phyloP scores from a whole-genome alignment of 2,113 vertebrate genomes.

The Corythoichthys haematopterus region DNA sequence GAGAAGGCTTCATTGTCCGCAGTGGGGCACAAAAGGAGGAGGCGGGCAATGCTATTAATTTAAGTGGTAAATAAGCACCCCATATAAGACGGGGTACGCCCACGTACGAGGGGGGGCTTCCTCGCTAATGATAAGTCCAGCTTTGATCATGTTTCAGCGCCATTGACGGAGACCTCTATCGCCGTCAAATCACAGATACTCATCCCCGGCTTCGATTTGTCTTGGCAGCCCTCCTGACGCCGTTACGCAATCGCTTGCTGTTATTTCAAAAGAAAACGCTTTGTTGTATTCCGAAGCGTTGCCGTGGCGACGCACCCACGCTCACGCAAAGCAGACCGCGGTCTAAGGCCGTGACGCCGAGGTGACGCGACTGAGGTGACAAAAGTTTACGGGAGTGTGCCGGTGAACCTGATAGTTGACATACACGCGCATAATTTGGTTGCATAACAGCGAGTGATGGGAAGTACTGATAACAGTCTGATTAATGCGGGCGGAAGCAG shows the following conservation, averaged over 20 bases:
- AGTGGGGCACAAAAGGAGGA: slow-evolving; percentile 58
- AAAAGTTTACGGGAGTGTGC: background rate
- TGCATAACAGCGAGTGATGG: slow-evolving; percentile 1
- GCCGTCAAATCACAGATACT: too few relatives aligned
- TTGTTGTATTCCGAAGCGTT: slow-evolving; percentile 62
- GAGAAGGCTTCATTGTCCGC: slow-evolving; percentile 64
- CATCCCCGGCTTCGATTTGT: slow-evolving; percentile 10
- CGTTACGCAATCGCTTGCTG: slow-evolving; percentile 62
- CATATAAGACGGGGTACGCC: slow-evolving; percentile 43
- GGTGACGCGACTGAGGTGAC: background rate
- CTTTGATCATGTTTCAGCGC: too few relatives aligned
- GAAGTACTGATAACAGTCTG: background rate
- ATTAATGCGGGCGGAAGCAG: background rate
- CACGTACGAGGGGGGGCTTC: slow-evolving; percentile 48
- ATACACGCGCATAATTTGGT: background rate
- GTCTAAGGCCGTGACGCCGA: background rate
- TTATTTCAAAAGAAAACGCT: slow-evolving; percentile 55
- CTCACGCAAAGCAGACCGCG: slow-evolving; percentile 6
- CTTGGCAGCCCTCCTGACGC: slow-evolving; percentile 43
- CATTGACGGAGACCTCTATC: too few relatives aligned
- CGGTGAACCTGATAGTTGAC: background rate
- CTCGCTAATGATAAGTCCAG: background rate
- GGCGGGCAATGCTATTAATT: slow-evolving; percentile 61
- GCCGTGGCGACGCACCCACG: slow-evolving; percentile 47
- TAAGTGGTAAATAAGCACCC: slow-evolving; percentile 64